Evolutionary conservation across 2,888 invertebrate genomes (phyloP), one percentile per base, ranked within the genome.

Genomic region (Andrena haemorrhoa): DNA sequence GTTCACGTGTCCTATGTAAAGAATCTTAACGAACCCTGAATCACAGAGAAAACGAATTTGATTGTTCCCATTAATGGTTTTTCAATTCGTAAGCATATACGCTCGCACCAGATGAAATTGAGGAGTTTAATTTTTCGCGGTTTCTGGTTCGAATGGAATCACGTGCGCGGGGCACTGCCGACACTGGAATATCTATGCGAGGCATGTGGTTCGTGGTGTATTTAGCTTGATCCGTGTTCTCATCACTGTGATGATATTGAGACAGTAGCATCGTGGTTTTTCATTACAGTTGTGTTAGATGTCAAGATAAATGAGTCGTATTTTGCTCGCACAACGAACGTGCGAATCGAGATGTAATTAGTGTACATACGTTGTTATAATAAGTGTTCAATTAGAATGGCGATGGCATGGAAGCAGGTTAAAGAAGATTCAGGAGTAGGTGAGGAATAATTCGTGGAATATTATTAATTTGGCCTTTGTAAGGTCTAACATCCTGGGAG

Each of bases 341-440:
- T 86, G 85, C 77, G 79, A 84, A 75, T 84, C 86, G 90, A 88
- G 79, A 90, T 89, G 90, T 90, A 83, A 86, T 86, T 84, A 84
- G 79, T 88, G 88, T 90, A 89, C 69, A 75, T 69, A 77, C 23
- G 47, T 69, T 78, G 78, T 82, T 75, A 78, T 78, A 83, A 60
- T 76, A 80, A 66, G 66, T 85, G 31, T 49, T 73, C 75, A 75
- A 65, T 84, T 83, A 85, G 82, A 83, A 88, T 88, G 86, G 88
- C 87, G 78, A 86, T 87, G 88, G 86, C 88, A 86, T 92, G 92
- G 92, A 89, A 80, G 70, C 88, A 81, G 68, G 74, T 90, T 77
- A 88, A 90, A 82, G 92, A 91, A 86, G 87, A 89, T 83, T 78
- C 85, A 85, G 93, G 91, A 84, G 90, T 92, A 82, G 92, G 92